Evolutionary conservation across 2,888 invertebrate genomes (phyloP), one percentile per base, ranked within the genome.

Genomic region (Cataglyphis albicans): DNA sequence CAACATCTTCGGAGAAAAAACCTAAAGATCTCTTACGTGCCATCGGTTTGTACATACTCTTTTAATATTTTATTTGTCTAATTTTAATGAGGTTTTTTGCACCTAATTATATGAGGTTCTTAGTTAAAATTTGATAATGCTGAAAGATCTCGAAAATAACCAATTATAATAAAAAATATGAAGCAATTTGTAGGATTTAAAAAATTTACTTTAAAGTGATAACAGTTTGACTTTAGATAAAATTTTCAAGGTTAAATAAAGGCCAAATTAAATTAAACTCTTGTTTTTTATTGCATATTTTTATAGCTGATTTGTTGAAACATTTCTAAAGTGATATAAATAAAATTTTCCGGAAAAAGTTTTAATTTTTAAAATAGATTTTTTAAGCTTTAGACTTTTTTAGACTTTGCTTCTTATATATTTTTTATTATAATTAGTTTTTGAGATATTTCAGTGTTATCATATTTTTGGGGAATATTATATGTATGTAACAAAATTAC

Each of bases 11-110:
- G 0, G 96, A 97, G 32, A 97, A 97, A 90, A 98, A 98, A 93
- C 98, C 98, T 1, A 98, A 97, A 94, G 98, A 98, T 95, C 95
- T 98, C 85, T 95, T 98, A 94, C 96, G 98, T 86, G 97, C 98
- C 64, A 98, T 98, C 84, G 98, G 96, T 94, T 90, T 89, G 90
- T 88, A 57, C 29, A 63, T 9, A 63, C 7, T n/a, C 21, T 59
- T 41, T 57, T 32, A 12, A 59, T 41, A 44, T 41, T 41, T 57
- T 12, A 59, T 41, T 21, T 21, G 44, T 78, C 1, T 7, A 29
- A 73, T 29, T 15, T 0, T 1, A 52, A 21, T 44, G 5, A 29
- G 15, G 3, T 7, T 32, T 35, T 18, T 64, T 38, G 18, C 18
- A 4, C 5, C 18, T 61, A 55, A 5, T 21, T 61, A 29, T 61